Base-by-base conservation (phyloP, 2,888 invertebrate genomes). In the Cephonodes hylas region DNA sequence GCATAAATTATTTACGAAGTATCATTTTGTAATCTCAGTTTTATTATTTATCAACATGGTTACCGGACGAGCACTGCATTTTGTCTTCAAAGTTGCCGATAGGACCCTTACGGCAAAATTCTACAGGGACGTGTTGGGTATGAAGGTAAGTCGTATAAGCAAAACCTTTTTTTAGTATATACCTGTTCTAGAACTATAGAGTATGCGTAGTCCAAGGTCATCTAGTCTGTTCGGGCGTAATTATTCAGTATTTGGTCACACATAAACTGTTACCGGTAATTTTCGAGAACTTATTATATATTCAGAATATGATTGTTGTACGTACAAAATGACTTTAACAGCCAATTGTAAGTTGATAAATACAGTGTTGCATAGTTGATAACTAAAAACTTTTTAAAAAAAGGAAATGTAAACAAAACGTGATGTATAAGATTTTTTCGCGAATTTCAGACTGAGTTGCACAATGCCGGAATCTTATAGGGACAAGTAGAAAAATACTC, bases 21-120 rank as follows among this genome's bases (percentile, higher is more conserved):
- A 62, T 38, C n/a, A 44, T 59, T 57, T 60, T 42, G 57, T 60
- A 42, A 59, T 57, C 57, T 60, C 62, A 62, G 56, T 48, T 58
- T 31, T 31, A 31, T 10, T 31, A 25, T 48, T 22, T 53, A 44
- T 22, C 66, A 88, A 75, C 70, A 94, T 93, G 94, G 88, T 95
- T 64, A 87, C 85, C 59, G 97, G 96, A 62, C 94, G 99, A 76
- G 97, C 98, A 15, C 93, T 99, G 65, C 99, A 99, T 93, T 99
- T 96, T 89, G 99, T 99, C 1, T 98, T 99, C 81, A 99, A 99
- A 94, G 95, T 99, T 71, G 97, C 97, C 0, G 96, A 99, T 81
- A 94, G 99, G 65, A 95, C 95, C 25, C 94, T 95, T 67, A 98
- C 98, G 18, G 95, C 96, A 0, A 95, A 96, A 81, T 99, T 99